Evolutionary conservation across 2,797 vertebrate genomes (phyloP).

Genomic region (Typhlichthys subterraneus): DNA sequence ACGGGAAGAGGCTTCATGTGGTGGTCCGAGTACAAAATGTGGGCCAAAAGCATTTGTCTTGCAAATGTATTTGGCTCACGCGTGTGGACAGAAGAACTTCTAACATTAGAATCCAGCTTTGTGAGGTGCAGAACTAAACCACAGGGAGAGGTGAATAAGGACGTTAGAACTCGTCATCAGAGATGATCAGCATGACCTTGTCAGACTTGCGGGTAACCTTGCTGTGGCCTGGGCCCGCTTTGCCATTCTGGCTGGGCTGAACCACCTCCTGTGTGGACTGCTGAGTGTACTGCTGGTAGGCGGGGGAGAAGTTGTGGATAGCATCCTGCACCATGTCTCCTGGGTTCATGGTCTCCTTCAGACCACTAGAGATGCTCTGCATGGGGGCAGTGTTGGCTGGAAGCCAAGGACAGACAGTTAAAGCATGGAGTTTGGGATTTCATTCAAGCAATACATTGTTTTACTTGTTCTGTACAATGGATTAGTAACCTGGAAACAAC

Average conservation of each 20-base stretch:
- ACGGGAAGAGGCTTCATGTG: conserved; percentile 43
- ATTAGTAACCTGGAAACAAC: too few species aligned
- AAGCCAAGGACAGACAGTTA: neutral
- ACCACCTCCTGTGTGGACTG: conserved; percentile 90
- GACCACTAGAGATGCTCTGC: conserved; percentile 95
- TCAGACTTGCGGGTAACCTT: conserved; percentile 83
- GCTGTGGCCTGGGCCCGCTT: conserved; percentile 31
- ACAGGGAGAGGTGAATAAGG: conserved; percentile 26
- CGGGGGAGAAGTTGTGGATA: conserved; percentile 94
- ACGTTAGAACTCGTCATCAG: conserved; percentile 88
- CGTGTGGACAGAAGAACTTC: conserved; percentile 18
- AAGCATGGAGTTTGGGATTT: conserved; percentile 3
- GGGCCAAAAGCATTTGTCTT: too few species aligned
- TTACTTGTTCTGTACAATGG: too few species aligned
- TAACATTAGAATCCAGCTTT: conserved; percentile 51
- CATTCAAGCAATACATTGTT: neutral
- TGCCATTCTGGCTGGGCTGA: conserved; percentile 73
- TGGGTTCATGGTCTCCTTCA: conserved; percentile 95
- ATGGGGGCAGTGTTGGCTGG: conserved; percentile 85
- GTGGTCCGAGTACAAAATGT: conserved; percentile 20
- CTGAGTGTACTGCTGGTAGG: conserved; percentile 93
- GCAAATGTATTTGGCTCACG: conserved; percentile 1
- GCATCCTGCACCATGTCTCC: conserved; percentile 94
- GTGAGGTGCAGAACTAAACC: neutral
- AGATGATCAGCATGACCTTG: conserved; percentile 90